Conservation (phyloP, 2,888 invertebrate genomes). For the Tanaodytes sp. region DNA sequence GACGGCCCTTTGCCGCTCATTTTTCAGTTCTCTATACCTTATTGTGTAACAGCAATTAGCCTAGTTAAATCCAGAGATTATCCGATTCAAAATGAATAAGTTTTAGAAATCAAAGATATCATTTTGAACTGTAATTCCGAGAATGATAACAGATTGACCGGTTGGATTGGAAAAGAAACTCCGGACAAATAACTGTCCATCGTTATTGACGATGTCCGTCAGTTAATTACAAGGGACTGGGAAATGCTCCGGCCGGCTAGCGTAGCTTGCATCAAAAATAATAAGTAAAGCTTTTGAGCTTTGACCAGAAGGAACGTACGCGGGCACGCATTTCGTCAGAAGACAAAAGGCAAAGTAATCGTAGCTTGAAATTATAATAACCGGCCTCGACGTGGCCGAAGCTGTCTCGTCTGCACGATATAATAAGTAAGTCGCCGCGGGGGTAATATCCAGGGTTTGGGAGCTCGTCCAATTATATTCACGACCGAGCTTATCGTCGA, state of each 20-base stretch:
- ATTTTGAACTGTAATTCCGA: no score
- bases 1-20: slow-evolving; percentile 21
- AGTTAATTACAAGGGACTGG: slow-evolving; percentile 48
- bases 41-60: slow-evolving; percentile 22
- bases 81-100: not conserved
- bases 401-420: slow-evolving; percentile 58
- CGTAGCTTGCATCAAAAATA: slow-evolving; percentile 60
- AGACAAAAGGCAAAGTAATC: slow-evolving; percentile 69
- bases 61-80: no score
- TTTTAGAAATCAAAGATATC: not conserved
- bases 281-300: slow-evolving; percentile 64
- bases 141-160: no score
- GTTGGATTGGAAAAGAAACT: not conserved
- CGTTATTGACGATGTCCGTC: slow-evolving; percentile 51
- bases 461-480: slow-evolving; percentile 70
- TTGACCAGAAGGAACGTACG: slow-evolving; percentile 56
- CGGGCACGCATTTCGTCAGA: slow-evolving; percentile 56
- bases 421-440: slow-evolving; percentile 69
- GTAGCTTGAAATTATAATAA: slow-evolving; percentile 70
- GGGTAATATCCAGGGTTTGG: slow-evolving; percentile 69
- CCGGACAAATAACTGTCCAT: no score
- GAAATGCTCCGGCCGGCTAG: slow-evolving; percentile 37
- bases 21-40: slow-evolving; percentile 6
- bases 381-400: slow-evolving; percentile 59
- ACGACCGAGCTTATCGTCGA: slow-evolving; percentile 63